Percentiles rank a stretch among this genome's conserved stretches.
Conservation (phyloP, 1,140 invertebrate species). For the Drosophila sproati region DNA sequence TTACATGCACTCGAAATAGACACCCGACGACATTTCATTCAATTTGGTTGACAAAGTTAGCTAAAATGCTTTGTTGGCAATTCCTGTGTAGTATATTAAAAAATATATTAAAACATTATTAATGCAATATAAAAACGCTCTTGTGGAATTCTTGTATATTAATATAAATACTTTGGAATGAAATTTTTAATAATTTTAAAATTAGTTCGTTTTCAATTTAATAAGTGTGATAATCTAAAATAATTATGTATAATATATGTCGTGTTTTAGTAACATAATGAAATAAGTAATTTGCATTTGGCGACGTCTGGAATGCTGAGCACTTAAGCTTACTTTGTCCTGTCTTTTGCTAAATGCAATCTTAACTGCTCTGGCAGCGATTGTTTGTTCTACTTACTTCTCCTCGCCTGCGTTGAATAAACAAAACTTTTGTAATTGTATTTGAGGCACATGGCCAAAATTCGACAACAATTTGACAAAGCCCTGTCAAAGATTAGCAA, state of each 20-base stretch:
- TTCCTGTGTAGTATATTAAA: too few relatives aligned
- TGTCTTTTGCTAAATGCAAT: slow-evolving; percentile 31
- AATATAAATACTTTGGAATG: too few relatives aligned
- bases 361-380: slow-evolving; percentile 24
- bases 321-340: slow-evolving; percentile 5
- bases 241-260: not conserved
- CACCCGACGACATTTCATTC: not conserved
- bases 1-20: slow-evolving; percentile 11
- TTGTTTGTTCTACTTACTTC: slow-evolving; percentile 36
- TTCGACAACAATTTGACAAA: slow-evolving; percentile 51
- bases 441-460: slow-evolving; percentile 55
- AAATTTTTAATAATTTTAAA: not conserved
- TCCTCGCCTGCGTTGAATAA: slow-evolving; percentile 26
- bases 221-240: not conserved
- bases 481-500: slow-evolving; percentile 63
- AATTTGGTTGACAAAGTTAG: not conserved
- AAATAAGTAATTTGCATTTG: too few relatives aligned
- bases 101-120: not conserved
- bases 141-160: not conserved
- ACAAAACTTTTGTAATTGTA: slow-evolving; percentile 72
- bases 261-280: too few relatives aligned
- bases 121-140: too few relatives aligned
- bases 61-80: not conserved
- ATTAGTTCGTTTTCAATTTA: not conserved
- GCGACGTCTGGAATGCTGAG: not conserved